Conservation (phyloP, 2,888 invertebrate genomes). For the Bruchidius siliquastri region DNA sequence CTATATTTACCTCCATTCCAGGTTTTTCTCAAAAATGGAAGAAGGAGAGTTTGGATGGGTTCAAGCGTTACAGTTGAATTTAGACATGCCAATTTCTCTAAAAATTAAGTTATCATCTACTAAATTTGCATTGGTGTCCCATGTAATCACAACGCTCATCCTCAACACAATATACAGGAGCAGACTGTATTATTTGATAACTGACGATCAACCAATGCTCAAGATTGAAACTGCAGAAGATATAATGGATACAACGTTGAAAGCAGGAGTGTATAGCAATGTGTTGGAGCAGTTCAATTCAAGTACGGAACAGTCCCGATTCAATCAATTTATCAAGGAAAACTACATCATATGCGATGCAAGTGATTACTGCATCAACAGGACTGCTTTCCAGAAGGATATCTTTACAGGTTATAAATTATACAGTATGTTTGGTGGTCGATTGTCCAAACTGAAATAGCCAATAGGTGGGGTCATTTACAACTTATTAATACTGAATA, state of each 20-base stretch:
- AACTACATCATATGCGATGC: not conserved
- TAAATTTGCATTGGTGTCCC: constrained; percentile 3
- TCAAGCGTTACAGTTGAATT: constrained; percentile 2
- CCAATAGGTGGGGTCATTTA: too few species aligned
- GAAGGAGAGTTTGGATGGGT: not conserved
- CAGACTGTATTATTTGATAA: constrained; percentile 12
- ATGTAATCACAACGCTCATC: constrained; percentile 6
- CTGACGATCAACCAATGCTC: not conserved
- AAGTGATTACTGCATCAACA: constrained; percentile 6
- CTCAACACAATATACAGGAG: constrained; percentile 9
- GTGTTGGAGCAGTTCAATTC: constrained; percentile 1
- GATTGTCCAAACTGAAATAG: too few species aligned
- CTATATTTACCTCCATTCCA: not conserved
- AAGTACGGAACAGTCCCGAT: not conserved
- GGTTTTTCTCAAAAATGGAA: not conserved
- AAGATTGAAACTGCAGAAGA: constrained; percentile 3
- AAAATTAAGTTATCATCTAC: not conserved
- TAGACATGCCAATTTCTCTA: constrained; percentile 2
- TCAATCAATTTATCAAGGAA: not conserved
- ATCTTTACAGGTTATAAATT: not conserved
- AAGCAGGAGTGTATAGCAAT: constrained; percentile 4
- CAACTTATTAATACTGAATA: too few species aligned
- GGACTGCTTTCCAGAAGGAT: constrained; percentile 8
- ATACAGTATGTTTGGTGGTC: too few species aligned
- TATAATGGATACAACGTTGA: constrained; percentile 2